phyloP scores from a whole-genome alignment of 64 coral and sea anemone species.

The Stichodactyla mertensii region DNA sequence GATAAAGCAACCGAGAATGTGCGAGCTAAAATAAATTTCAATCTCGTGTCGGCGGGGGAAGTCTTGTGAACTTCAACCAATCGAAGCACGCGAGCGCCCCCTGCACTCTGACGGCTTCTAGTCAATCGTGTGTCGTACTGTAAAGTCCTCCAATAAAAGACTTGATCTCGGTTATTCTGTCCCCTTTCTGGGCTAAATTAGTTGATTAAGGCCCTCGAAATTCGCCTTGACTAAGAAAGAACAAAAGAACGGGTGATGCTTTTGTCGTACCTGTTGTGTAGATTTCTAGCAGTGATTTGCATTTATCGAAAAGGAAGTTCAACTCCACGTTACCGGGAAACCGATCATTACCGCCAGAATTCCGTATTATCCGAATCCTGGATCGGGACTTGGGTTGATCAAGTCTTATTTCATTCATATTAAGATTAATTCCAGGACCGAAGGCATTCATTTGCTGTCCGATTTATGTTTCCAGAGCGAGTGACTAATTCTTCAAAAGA shows the following conservation, averaged over 20 bases:
- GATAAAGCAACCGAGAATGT: background rate
- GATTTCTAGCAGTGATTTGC: background rate
- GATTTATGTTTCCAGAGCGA: background rate
- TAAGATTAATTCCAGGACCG: background rate
- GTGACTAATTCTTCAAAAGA: background rate
- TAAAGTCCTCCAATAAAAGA: background rate
- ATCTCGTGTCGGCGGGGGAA: background rate
- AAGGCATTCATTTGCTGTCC: background rate
- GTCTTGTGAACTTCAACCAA: no score
- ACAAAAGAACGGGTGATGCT: constrained; percentile 29
- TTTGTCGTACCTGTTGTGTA: constrained; percentile 19
- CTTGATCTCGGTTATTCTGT: background rate
- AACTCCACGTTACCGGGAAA: constrained; percentile 23
- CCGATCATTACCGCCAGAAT: constrained; percentile 18
- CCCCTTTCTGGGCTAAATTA: background rate
- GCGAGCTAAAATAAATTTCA: background rate
- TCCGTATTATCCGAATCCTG: background rate
- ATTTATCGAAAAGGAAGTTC: background rate
- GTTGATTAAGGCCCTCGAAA: constrained; percentile 7
- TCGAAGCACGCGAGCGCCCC: constrained; percentile 1
- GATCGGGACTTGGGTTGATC: background rate
- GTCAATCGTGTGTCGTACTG: background rate
- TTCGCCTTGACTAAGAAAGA: background rate
- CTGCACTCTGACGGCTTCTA: background rate
- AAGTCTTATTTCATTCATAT: background rate